phyloP scores from a whole-genome alignment of 1,140 invertebrate species.

The Euura saliciscinereae region DNA sequence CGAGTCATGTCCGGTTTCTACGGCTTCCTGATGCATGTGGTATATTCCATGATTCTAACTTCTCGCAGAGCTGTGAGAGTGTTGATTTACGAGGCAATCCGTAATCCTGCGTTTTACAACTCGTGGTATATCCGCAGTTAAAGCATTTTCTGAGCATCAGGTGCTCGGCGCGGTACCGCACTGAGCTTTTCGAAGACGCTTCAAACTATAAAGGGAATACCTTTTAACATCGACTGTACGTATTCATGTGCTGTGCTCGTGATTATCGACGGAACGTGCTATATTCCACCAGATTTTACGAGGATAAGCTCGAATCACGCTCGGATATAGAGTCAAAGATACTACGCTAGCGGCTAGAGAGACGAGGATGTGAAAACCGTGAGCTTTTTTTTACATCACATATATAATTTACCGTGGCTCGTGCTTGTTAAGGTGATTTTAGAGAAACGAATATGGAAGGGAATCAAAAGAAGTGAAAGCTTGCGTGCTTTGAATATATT shows the following conservation, averaged over 20 bases:
- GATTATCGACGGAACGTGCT: slow-evolving; percentile 4
- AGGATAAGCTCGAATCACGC: not conserved
- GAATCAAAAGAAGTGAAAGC: not conserved
- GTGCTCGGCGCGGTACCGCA: not conserved
- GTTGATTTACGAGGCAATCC: not conserved
- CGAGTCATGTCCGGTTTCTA: too few species aligned
- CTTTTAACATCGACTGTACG: not conserved
- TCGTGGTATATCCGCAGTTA: not conserved
- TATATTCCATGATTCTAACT: too few species aligned
- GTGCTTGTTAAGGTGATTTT: too few species aligned
- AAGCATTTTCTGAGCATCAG: too few species aligned
- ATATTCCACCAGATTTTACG: not conserved
- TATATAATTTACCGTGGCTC: too few species aligned
- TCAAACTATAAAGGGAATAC: not conserved
- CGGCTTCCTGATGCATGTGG: too few species aligned
- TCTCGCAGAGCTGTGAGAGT: not conserved
- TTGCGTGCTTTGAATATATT: not conserved
- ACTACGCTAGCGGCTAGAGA: too few species aligned
- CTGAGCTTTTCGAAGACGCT: too few species aligned
- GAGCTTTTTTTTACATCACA: too few species aligned
- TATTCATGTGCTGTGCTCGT: not conserved
- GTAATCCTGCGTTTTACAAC: not conserved
- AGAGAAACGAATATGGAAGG: too few species aligned
- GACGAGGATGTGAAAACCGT: too few species aligned
- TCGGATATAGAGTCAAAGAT: too few species aligned